A percentile compares a stretch with the other conserved stretches of the same genome.
phyloP scores from a whole-genome alignment of 2,888 invertebrate genomes.

The Sinopyrophorus schimmeli region DNA sequence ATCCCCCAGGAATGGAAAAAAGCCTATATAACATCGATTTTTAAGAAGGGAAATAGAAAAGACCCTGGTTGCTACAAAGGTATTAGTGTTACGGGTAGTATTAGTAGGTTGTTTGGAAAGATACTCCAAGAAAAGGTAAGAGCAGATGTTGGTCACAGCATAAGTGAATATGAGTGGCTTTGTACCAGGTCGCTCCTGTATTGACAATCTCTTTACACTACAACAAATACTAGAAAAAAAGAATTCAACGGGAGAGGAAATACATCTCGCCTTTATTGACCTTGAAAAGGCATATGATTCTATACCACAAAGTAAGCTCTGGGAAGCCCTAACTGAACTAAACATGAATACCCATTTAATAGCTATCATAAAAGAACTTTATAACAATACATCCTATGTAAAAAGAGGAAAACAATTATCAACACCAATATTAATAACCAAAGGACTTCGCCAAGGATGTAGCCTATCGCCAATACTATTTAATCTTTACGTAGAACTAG shows the following conservation, averaged over 20 bases:
- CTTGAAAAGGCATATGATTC: constrained; percentile 3
- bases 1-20: too few relatives aligned
- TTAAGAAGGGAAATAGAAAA: too few relatives aligned
- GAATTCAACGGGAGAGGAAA: constrained; percentile 6
- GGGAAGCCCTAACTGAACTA: neutral
- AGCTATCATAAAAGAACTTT: neutral
- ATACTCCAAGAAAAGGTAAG: constrained; percentile 3
- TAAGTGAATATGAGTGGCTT: neutral
- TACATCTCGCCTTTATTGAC: constrained; percentile 3
- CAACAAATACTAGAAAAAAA: constrained; percentile 12
- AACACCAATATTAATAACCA: neutral
- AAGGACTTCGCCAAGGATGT: constrained; percentile 5
- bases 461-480: constrained; percentile 5
- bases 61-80: too few relatives aligned
- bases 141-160: neutral
- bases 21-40: too few relatives aligned
- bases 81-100: too few relatives aligned
- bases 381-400: neutral
- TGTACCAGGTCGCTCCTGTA: too few relatives aligned
- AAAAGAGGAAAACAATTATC: neutral
- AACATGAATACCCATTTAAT: neutral
- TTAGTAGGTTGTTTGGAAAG: constrained; percentile 3
- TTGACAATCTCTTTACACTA: neutral
- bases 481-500: constrained; percentile 1
- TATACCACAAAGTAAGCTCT: neutral